phyloP scores from a whole-genome alignment of 1,140 invertebrate genomes.

The Meloidogyne hapla region DNA sequence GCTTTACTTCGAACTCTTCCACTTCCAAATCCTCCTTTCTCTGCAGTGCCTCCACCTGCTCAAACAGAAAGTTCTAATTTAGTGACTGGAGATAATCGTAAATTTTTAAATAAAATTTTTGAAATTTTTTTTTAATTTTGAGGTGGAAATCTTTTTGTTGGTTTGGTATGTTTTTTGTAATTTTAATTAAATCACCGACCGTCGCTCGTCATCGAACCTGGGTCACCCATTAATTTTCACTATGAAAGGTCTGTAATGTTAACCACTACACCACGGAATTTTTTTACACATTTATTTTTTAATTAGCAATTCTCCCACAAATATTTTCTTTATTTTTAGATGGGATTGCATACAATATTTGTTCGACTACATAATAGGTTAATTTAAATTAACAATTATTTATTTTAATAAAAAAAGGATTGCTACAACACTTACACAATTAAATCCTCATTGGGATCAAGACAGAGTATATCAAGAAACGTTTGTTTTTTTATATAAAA shows the following conservation, averaged over 20 bases:
- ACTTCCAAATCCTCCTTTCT: slow-evolving; percentile 10
- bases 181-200: too few species aligned
- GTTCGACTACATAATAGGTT: slow-evolving; percentile 50
- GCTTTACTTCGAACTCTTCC: slow-evolving; percentile 38
- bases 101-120: neutral
- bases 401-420: slow-evolving; percentile 34
- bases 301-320: too few species aligned
- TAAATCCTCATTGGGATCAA: slow-evolving; percentile 44
- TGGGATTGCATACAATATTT: slow-evolving; percentile 46
- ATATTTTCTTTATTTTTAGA: too few species aligned
- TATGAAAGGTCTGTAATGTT: neutral
- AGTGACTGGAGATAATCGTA: slow-evolving; percentile 41
- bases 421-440: slow-evolving; percentile 27
- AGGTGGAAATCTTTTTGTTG: slow-evolving; percentile 28
- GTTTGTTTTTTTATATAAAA: neutral
- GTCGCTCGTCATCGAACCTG: too few species aligned
- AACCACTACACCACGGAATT: neutral
- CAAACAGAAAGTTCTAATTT: slow-evolving; percentile 37
- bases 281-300: slow-evolving; percentile 29
- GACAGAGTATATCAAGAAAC: slow-evolving; percentile 49
- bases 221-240: too few species aligned
- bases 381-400: neutral
- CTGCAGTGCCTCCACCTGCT: slow-evolving; percentile 16
- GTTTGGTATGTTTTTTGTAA: slow-evolving; percentile 13
- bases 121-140: neutral